Base-by-base conservation (phyloP, 2,888 invertebrate species). In the Rhaphigaster nebulosa region DNA sequence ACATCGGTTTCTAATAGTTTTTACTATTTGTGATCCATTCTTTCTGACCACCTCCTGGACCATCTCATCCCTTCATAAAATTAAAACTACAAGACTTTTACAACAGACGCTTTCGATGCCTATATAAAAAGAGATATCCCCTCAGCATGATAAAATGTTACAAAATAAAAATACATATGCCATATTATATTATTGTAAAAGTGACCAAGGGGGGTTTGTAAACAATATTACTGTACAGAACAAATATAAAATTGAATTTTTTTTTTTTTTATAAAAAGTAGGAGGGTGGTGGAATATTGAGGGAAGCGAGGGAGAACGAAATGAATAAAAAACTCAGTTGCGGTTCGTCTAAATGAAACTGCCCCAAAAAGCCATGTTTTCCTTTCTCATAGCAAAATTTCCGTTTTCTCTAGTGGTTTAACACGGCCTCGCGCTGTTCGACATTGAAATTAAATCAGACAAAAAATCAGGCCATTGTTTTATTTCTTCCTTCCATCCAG, bases 251-350 rank as follows among this genome's bases (percentile, higher is more conserved):
- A 38, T 76, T 34, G 34, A 38, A 38, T 76, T 76, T 18, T 76
- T 76, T 76, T 76, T 76, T 18, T 76, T 76, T 76, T 76, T 38
- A 76, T 76, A 76, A 76, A 76, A 76, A 76, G 20, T 12, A 76
- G 70, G 18, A 23, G 20, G 70, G 34, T 38, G 18, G 38, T 38
- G 34, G 70, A 76, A 76, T 76, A 76, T 76, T 76, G 70, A 76
- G 70, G 38, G 70, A 38, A 3, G 70, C 34, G 70, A 23, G 29
- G 38, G 18, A 65, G 38, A 20, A 34, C 8, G 34, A 23, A 34
- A 38, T 76, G 38, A 76, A 76, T 76, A 76, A 76, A 60, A 76
- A 76, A 76, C 70, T 76, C 70, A 76, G 70, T 76, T 76, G 70
- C 34, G 70, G 70, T 70, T 34, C 6, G 0, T 34, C 70, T 20